Evolutionary conservation across 2,888 invertebrate species (phyloP).

Genomic region (Perizoma flavofasciatum): DNA sequence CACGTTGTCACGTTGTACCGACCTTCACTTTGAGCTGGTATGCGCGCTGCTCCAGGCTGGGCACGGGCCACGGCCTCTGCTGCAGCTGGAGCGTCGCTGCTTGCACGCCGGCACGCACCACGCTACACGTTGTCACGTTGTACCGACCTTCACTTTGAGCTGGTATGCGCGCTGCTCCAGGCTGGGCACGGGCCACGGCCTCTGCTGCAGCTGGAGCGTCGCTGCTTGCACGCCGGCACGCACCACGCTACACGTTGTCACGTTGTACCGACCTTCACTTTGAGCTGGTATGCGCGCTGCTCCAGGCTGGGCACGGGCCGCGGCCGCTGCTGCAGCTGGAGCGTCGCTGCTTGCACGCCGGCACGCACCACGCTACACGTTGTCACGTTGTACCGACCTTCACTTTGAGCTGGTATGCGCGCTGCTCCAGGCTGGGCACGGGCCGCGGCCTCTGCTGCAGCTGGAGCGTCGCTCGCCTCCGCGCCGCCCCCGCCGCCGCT

Average conservation of each 20-base stretch:
- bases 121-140: too few species aligned
- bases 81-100: constrained; percentile 43
- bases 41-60: constrained; percentile 87
- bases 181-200: constrained; percentile 1
- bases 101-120: too few species aligned
- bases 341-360: constrained; percentile 59
- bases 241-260: too few species aligned
- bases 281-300: constrained; percentile 33
- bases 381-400: constrained; percentile 41
- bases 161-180: constrained; percentile 34
- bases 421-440: constrained; percentile 87
- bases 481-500: constrained; percentile 85
- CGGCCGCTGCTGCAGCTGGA: constrained; percentile 80
- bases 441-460: constrained; percentile 62
- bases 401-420: constrained; percentile 87
- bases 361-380: too few species aligned
- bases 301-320: constrained; percentile 4
- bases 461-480: constrained; percentile 51
- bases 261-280: constrained; percentile 44
- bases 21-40: constrained; percentile 84
- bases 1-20: too few species aligned
- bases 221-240: constrained; percentile 40
- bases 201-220: constrained; percentile 84
- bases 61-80: constrained; percentile 67
- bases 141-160: too few species aligned